phyloP scores from a whole-genome alignment of 2,113 vertebrate genomes.

The Neodon shergylaensis region DNA sequence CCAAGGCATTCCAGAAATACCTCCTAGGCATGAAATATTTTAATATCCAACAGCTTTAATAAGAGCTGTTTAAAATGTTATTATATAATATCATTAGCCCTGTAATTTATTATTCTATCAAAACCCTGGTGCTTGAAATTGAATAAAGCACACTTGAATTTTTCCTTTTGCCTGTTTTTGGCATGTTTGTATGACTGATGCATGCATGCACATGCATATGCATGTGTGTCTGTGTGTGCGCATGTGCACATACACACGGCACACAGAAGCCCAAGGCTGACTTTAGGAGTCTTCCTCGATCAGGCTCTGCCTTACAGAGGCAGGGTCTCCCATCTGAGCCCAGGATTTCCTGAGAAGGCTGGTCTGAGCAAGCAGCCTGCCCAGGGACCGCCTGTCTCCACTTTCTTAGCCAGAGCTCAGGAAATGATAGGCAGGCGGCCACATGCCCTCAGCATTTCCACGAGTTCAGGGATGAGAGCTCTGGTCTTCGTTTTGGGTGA shows the following conservation, averaged over 20 bases:
- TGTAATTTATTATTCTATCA: conserved; percentile 15
- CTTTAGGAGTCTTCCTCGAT: background rate
- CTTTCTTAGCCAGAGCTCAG: background rate
- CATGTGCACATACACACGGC: fast-evolving
- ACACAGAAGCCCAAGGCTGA: background rate
- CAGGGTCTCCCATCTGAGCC: background rate
- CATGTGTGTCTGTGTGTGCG: background rate
- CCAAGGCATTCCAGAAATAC: background rate
- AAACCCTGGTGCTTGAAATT: background rate
- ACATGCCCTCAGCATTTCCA: background rate
- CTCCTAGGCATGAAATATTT: background rate
- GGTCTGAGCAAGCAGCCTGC: background rate
- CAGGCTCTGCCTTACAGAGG: background rate
- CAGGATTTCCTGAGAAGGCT: background rate
- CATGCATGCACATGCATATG: background rate
- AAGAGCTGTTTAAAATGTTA: conserved; percentile 3
- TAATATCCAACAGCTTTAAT: background rate
- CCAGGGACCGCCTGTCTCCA: too few species aligned
- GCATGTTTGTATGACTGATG: background rate
- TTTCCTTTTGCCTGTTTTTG: background rate
- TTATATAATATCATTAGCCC: background rate
- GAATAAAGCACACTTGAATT: conserved; percentile 25
- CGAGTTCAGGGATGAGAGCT: background rate
- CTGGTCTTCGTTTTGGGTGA: background rate
- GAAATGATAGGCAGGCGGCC: background rate